Percentiles rank a stretch among this genome's conserved stretches.
These are phyloP conservation scores for Pungitius pungitius DNA, from an alignment of 2,113 vertebrate genomes.

Conservation along the genomic window DNA sequence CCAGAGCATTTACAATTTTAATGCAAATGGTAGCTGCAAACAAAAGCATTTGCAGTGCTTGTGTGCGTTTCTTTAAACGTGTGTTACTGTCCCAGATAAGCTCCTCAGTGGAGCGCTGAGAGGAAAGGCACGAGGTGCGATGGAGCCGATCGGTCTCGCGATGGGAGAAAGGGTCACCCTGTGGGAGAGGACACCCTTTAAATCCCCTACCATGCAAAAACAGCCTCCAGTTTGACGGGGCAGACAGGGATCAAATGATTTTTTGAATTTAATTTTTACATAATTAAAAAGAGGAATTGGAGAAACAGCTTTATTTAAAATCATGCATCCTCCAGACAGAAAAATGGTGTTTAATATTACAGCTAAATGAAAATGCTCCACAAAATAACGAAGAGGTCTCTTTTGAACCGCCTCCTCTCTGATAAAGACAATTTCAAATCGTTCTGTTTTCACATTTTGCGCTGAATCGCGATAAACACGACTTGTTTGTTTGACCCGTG, in stretches of 20 bases:
- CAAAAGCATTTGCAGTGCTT: slow-evolving; percentile 2
- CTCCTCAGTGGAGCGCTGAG: slow-evolving; percentile 30
- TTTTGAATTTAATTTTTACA: not conserved
- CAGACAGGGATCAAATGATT: slow-evolving; percentile 12
- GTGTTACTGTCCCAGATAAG: slow-evolving; percentile 63
- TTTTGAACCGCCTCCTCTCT: not conserved
- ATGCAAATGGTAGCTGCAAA: slow-evolving; percentile 21
- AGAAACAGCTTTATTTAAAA: not conserved
- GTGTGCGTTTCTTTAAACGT: slow-evolving; percentile 1
- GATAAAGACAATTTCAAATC: not conserved
- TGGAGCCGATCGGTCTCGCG: slow-evolving; percentile 27
- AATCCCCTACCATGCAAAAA: slow-evolving; percentile 29
- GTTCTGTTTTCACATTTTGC: not conserved
- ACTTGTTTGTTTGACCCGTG: slow-evolving; percentile 9
- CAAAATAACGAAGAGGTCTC: not conserved
- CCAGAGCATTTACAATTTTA: not conserved
- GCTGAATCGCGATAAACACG: not conserved
- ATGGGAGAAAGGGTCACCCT: slow-evolving; percentile 25
- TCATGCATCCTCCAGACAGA: not conserved
- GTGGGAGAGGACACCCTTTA: slow-evolving; percentile 29
- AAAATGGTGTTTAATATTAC: not conserved
- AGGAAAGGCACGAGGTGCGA: slow-evolving; percentile 61
- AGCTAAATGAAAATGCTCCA: not conserved
- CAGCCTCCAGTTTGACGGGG: slow-evolving; percentile 19
- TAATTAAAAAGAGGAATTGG: not conserved